Evolutionary conservation across 2,113 vertebrate species (phyloP).

Genomic region (Eulemur rufifrons): DNA sequence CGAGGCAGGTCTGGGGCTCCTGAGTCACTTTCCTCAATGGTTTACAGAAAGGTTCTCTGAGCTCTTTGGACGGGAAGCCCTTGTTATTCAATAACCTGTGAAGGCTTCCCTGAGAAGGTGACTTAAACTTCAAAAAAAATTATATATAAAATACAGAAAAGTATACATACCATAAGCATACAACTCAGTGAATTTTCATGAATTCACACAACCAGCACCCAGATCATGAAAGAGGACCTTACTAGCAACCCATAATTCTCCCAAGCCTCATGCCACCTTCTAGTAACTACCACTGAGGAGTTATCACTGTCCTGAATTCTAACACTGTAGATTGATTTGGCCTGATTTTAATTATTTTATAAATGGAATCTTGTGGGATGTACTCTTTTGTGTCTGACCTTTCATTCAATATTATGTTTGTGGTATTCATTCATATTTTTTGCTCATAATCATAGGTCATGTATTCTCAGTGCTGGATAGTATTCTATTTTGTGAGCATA

Average conservation of each 20-base stretch:
- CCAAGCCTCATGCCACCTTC: background rate
- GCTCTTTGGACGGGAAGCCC: background rate
- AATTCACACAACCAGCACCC: background rate
- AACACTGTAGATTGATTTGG: background rate
- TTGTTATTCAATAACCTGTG: background rate
- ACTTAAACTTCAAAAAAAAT: background rate
- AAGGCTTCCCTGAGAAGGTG: background rate
- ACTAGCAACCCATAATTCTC: background rate
- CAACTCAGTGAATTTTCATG: background rate
- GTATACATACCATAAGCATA: background rate
- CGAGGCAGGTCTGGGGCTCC: background rate
- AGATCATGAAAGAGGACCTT: background rate
- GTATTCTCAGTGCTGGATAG: background rate
- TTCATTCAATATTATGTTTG: background rate
- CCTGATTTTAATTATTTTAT: background rate
- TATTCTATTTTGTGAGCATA: background rate
- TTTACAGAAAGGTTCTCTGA: background rate
- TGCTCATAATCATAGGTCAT: background rate
- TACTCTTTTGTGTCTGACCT: background rate
- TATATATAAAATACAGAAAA: background rate
- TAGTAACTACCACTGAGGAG: background rate
- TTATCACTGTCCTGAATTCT: background rate
- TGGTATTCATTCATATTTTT: background rate
- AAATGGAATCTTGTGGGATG: background rate
- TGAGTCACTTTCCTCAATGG: background rate